Percentiles rank a stretch among this genome's conserved stretches.
Conservation (phyloP, 1,140 invertebrate species). For the Palaemon carinicauda region DNA sequence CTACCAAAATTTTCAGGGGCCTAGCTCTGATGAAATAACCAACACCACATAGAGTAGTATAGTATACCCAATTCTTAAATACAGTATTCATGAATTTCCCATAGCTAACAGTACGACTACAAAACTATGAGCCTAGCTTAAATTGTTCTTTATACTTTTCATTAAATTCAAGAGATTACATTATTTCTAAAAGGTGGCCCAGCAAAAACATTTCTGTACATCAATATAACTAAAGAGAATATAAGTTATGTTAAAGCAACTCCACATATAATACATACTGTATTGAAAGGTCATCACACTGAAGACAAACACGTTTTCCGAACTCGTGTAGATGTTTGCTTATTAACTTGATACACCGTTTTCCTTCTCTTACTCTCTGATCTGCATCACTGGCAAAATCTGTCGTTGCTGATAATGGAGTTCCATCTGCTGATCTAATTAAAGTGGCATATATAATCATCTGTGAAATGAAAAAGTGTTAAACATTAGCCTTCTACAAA, state of each 20-base stretch:
- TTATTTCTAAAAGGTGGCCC: not conserved
- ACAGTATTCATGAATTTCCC: too few relatives aligned
- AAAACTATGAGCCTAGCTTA: too few relatives aligned
- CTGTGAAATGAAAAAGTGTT: not conserved
- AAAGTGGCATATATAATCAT: slow-evolving; percentile 64
- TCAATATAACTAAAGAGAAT: too few relatives aligned
- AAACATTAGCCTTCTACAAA: too few relatives aligned
- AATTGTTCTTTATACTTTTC: too few relatives aligned
- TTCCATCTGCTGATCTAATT: slow-evolving; percentile 63
- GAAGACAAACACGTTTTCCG: slow-evolving; percentile 63
- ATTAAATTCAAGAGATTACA: not conserved
- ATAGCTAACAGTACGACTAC: too few relatives aligned
- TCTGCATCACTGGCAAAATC: slow-evolving; percentile 63
- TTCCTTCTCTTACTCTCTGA: slow-evolving; percentile 62
- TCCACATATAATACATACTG: slow-evolving; percentile 16
- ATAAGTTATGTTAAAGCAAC: not conserved
- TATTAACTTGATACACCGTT: slow-evolving; percentile 64
- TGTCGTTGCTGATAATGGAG: slow-evolving; percentile 64
- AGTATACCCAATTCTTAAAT: too few relatives aligned
- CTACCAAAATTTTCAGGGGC: too few relatives aligned
- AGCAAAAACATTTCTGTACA: too few relatives aligned
- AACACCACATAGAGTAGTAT: too few relatives aligned
- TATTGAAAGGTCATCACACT: slow-evolving; percentile 32
- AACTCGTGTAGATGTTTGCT: slow-evolving; percentile 62
- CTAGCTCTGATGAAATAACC: too few relatives aligned